Conservation (phyloP, 1,140 invertebrate species). For the Paraescarpia echinospica region DNA sequence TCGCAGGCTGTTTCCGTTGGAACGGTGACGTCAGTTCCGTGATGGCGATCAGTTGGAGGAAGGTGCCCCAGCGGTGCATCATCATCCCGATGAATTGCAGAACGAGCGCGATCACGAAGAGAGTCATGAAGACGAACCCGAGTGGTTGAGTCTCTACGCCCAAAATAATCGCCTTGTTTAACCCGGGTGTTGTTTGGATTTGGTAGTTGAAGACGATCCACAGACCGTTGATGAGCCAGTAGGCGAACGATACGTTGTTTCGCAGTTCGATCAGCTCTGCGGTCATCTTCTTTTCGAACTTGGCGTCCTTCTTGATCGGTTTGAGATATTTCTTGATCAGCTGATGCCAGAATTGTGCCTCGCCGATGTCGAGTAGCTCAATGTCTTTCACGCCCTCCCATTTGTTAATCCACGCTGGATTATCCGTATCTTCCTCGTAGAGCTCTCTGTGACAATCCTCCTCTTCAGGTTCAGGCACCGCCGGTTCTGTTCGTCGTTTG, state of each 20-base stretch:
- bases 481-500: background rate
- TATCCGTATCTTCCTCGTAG: background rate
- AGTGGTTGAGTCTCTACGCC: constrained; percentile 47
- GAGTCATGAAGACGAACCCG: constrained; percentile 58
- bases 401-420: too few species aligned
- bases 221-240: too few species aligned
- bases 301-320: constrained; percentile 62
- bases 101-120: constrained; percentile 59
- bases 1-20: too few species aligned
- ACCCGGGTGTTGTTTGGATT: constrained; percentile 29
- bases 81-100: constrained; percentile 56
- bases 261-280: background rate
- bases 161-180: too few species aligned
- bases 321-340: background rate
- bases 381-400: background rate
- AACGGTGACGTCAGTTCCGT: too few species aligned
- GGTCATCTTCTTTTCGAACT: constrained; percentile 69
- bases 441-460: background rate
- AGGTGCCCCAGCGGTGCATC: constrained; percentile 15
- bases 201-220: too few species aligned
- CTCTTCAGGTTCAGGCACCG: background rate
- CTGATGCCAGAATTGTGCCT: background rate
- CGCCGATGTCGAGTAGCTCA: background rate
- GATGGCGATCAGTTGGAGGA: background rate
- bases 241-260: too few species aligned